phyloP scores from a whole-genome alignment of 2,888 invertebrate genomes.

The Neria commutata region DNA sequence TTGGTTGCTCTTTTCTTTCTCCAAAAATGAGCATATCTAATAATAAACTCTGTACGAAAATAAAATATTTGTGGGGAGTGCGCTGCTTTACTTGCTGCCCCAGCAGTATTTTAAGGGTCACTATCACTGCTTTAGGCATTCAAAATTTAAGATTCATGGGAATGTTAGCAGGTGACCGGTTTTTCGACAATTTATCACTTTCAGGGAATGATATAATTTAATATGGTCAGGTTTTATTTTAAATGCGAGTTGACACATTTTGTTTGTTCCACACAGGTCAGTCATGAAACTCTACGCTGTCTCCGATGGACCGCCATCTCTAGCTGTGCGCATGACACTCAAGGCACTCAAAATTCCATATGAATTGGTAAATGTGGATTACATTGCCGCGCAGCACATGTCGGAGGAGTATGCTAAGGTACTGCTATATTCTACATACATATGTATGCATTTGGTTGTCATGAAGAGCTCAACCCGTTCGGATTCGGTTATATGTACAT shows the following conservation, averaged over 20 bases:
- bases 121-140: no score
- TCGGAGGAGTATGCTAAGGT: slow-evolving; percentile 74
- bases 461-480: no score
- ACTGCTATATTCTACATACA: no score
- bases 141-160: neutral
- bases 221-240: neutral
- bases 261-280: slow-evolving; percentile 35
- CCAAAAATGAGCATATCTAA: no score
- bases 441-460: no score
- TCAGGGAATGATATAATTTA: no score
- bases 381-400: slow-evolving; percentile 75
- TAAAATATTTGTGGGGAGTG: no score
- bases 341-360: slow-evolving; percentile 70
- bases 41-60: no score
- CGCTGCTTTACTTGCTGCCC: no score
- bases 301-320: slow-evolving; percentile 79
- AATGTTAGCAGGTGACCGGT: slow-evolving; percentile 3
- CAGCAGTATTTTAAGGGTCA: slow-evolving; percentile 2
- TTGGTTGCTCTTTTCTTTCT: no score
- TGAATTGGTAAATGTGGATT: slow-evolving; percentile 72
- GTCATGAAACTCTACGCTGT: slow-evolving; percentile 73
- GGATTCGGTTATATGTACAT: no score
- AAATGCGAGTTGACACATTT: neutral
- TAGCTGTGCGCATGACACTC: slow-evolving; percentile 74
- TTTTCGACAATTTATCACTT: no score